Conservation (phyloP, 2,888 invertebrate genomes). For the Stegophylla sp. region DNA sequence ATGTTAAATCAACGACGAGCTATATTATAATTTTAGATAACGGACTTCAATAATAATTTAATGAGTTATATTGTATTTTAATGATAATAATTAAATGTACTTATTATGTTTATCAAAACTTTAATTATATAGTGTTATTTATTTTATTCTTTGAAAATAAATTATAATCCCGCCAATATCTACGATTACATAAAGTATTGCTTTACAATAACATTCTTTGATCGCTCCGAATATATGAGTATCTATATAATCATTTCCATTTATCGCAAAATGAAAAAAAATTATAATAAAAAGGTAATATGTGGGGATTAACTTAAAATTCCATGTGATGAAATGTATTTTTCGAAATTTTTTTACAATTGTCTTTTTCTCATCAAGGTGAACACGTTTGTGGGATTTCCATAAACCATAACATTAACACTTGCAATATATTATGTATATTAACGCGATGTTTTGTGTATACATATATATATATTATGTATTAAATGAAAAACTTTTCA, state of each 20-base stretch:
- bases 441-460: too few relatives aligned
- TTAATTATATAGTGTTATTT: neutral
- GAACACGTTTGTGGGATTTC: neutral
- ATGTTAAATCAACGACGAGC: neutral
- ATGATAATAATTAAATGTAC: neutral
- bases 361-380: neutral
- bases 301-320: neutral
- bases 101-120: neutral
- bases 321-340: neutral
- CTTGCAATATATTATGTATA: too few relatives aligned
- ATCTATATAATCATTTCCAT: too few relatives aligned
- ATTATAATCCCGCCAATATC: too few relatives aligned
- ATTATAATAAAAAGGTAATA: neutral
- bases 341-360: neutral
- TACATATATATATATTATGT: neutral
- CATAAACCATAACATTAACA: neutral
- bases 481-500: constrained; percentile 25
- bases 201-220: neutral
- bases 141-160: neutral
- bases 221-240: neutral
- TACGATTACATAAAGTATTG: too few relatives aligned
- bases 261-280: too few relatives aligned
- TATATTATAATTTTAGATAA: neutral
- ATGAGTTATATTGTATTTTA: neutral
- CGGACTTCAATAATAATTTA: neutral